These are phyloP conservation scores for Champsocephalus gunnari DNA, from an alignment of 2,797 vertebrate genomes.

Conservation along the genomic window DNA sequence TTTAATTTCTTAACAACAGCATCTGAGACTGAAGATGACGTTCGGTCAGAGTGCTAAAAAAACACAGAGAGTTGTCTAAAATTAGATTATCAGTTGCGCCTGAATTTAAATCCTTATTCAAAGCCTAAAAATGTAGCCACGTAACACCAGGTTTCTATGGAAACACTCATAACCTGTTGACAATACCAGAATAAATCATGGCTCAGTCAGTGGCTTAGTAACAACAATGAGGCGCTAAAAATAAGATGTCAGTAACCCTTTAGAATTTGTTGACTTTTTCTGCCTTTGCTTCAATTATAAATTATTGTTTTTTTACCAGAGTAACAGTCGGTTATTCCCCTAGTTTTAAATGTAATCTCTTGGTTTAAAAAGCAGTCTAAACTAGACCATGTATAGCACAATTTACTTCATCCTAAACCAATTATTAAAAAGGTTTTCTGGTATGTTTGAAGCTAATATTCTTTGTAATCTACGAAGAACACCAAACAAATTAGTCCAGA, in stretches of 20 bases:
- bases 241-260: neutral
- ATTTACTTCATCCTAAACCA: no score
- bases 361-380: no score
- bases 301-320: no score
- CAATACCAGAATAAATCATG: neutral
- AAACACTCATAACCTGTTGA: neutral
- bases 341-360: no score
- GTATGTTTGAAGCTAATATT: no score
- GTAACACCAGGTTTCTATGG: constrained; percentile 9
- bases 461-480: neutral
- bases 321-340: no score
- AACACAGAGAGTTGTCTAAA: neutral
- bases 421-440: no score
- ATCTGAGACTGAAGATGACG: constrained; percentile 1
- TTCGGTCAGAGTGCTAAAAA: neutral
- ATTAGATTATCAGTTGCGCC: neutral
- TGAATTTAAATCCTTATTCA: neutral
- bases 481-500: neutral
- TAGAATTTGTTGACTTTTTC: neutral
- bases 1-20: neutral
- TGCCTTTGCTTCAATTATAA: neutral
- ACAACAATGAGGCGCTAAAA: neutral
- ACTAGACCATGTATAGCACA: no score
- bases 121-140: neutral
- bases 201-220: neutral